These are phyloP conservation scores for Deilephila porcellus DNA, from an alignment of 2,888 invertebrate species.

Conservation along the genomic window DNA sequence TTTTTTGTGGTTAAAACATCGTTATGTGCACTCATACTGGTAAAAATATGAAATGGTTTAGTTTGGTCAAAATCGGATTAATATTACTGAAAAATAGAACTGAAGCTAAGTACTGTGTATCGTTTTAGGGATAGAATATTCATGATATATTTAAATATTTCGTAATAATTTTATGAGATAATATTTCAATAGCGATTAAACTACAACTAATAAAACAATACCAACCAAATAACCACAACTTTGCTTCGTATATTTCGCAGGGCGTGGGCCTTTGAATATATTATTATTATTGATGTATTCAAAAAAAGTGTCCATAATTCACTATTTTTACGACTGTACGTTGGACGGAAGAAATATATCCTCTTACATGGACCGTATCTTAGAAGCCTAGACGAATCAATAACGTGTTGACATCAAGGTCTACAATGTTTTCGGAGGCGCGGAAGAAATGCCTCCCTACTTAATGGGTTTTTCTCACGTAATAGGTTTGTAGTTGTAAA, in stretches of 20 bases:
- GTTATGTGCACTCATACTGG: too few relatives aligned
- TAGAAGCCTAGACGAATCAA: not conserved
- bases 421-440: not conserved
- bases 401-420: not conserved
- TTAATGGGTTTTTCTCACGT: not conserved
- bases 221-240: not conserved
- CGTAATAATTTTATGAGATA: not conserved
- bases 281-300: not conserved
- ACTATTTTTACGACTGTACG: not conserved
- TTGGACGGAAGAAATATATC: slow-evolving; percentile 15
- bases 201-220: not conserved
- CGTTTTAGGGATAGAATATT: not conserved
- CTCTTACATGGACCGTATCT: not conserved
- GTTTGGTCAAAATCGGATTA: too few relatives aligned
- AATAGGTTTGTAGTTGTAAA: not conserved
- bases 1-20: too few relatives aligned
- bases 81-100: too few relatives aligned
- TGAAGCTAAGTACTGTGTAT: not conserved
- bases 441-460: not conserved
- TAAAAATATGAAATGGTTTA: too few relatives aligned
- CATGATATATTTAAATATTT: not conserved
- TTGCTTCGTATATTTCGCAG: not conserved
- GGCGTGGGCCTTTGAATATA: not conserved
- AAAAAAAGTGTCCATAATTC: slow-evolving; percentile 4
- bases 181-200: not conserved